Conservation (phyloP, 1,140 invertebrate species). For the Batillaria attramentaria region DNA sequence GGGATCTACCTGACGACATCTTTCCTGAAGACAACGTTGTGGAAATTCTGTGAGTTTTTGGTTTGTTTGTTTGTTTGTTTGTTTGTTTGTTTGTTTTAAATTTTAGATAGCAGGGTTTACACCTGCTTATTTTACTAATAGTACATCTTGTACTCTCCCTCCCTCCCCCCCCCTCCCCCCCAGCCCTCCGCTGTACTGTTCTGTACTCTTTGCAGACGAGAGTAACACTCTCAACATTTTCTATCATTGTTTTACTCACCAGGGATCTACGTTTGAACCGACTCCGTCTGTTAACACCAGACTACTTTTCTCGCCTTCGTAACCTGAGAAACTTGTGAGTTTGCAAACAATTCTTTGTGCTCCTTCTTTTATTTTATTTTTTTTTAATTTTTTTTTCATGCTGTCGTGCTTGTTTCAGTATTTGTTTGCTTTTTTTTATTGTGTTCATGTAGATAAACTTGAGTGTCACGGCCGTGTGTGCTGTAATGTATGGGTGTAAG, state of each 20-base stretch:
- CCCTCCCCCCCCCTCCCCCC: too few species aligned
- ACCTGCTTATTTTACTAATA: too few species aligned
- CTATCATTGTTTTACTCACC: background rate
- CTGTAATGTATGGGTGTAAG: too few species aligned
- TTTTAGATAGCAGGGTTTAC: too few species aligned
- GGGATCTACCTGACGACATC: background rate
- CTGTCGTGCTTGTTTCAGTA: too few species aligned
- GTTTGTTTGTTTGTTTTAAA: slow-evolving; percentile 6
- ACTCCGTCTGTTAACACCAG: background rate
- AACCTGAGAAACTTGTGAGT: background rate
- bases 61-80: slow-evolving; percentile 1
- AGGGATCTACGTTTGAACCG: slow-evolving; percentile 1
- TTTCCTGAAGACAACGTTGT: slow-evolving; percentile 23
- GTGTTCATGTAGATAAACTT: too few species aligned
- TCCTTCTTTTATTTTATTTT: background rate
- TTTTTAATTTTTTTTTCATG: background rate
- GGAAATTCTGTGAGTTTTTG: slow-evolving; percentile 11
- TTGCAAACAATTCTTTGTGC: background rate
- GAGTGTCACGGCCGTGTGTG: too few species aligned
- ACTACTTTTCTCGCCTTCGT: background rate
- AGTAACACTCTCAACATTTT: too few species aligned
- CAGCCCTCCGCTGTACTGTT: too few species aligned
- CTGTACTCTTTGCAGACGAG: too few species aligned
- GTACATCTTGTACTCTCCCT: too few species aligned
- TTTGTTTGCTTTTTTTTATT: background rate